A percentile compares a stretch with the other conserved stretches of the same genome.
phyloP scores from a whole-genome alignment of 2,888 invertebrate genomes.

The Ectemnius continuus region DNA sequence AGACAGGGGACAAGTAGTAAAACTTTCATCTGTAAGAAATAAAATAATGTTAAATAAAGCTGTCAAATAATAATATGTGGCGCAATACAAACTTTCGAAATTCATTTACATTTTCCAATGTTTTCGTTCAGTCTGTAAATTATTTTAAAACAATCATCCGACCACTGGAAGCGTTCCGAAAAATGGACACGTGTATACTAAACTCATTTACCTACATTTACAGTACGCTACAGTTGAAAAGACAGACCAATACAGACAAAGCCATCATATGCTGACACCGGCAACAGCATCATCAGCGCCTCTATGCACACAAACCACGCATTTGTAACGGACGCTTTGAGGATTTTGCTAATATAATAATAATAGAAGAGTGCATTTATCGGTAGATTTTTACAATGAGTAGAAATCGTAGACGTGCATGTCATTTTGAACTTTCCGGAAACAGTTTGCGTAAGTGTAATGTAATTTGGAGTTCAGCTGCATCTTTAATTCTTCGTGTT shows the following conservation, averaged over 20 bases:
- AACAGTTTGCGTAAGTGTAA: slow-evolving; percentile 49
- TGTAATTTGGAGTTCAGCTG: background rate
- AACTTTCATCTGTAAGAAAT: slow-evolving; percentile 55
- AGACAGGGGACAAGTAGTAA: slow-evolving; percentile 42
- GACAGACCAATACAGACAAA: too few relatives aligned
- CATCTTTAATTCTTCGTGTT: background rate
- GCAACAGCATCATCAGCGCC: too few relatives aligned
- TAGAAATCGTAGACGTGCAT: slow-evolving; percentile 36
- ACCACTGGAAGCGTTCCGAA: background rate
- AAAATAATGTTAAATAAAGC: too few relatives aligned
- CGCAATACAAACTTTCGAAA: too few relatives aligned
- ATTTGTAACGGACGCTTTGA: too few relatives aligned
- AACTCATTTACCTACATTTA: background rate
- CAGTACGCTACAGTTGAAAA: too few relatives aligned
- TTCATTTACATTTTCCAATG: too few relatives aligned
- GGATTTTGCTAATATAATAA: too few relatives aligned
- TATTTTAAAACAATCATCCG: background rate
- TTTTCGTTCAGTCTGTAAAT: too few relatives aligned
- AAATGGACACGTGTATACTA: background rate
- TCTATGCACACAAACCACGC: too few relatives aligned
- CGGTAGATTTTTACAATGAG: slow-evolving; percentile 37
- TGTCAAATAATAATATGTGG: too few relatives aligned
- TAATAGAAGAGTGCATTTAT: background rate
- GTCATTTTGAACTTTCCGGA: slow-evolving; percentile 49
- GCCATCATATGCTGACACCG: background rate